These are phyloP conservation scores for Euproctis similis DNA, from an alignment of 2,888 invertebrate species.

Conservation along the genomic window DNA sequence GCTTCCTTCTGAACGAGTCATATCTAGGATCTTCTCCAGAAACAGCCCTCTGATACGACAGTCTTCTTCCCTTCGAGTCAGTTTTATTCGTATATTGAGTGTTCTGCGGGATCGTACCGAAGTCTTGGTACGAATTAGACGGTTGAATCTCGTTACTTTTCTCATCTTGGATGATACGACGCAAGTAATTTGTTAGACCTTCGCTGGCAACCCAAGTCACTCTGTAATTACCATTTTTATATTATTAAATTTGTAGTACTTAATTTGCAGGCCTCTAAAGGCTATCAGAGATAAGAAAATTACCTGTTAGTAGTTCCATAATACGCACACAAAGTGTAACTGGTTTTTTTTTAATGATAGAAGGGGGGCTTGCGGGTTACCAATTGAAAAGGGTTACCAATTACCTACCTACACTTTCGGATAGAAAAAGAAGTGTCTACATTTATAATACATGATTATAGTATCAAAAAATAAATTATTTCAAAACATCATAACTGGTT, in stretches of 20 bases:
- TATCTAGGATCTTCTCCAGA: constrained; percentile 60
- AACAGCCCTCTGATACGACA: constrained; percentile 65
- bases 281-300: too few species aligned
- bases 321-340: too few species aligned
- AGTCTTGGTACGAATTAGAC: constrained; percentile 50
- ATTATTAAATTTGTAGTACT: neutral
- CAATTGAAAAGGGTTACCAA: too few species aligned
- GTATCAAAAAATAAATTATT: too few species aligned
- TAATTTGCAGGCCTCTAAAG: too few species aligned
- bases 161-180: constrained; percentile 54
- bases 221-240: constrained; percentile 32
- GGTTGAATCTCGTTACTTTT: constrained; percentile 38
- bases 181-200: constrained; percentile 54
- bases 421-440: too few species aligned
- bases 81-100: constrained; percentile 25
- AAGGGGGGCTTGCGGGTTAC: too few species aligned
- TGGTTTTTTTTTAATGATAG: too few species aligned
- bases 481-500: too few species aligned
- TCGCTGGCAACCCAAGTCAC: constrained; percentile 66
- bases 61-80: constrained; percentile 49
- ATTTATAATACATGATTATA: too few species aligned
- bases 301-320: too few species aligned
- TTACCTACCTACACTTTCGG: too few species aligned
- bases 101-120: constrained; percentile 46
- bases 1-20: constrained; percentile 37